phyloP scores from a whole-genome alignment of 2,113 vertebrate genomes.

The Chlamydotis undulata region DNA sequence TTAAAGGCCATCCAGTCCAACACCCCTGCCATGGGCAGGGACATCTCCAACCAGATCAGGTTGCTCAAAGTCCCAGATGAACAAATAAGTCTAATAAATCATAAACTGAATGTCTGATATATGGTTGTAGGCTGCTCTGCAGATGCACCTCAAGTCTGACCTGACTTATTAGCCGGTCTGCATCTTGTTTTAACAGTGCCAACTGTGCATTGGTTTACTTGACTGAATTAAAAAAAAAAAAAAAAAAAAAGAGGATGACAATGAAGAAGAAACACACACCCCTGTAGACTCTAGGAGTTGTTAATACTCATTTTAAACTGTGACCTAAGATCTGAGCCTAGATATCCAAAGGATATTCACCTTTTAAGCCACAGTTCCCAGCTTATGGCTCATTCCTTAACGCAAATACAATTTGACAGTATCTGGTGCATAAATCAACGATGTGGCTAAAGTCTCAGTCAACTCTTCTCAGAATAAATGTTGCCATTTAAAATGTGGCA shows the following conservation, averaged over 20 bases:
- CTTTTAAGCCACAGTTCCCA: not conserved
- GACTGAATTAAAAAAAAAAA: not conserved
- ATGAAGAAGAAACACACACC: not conserved
- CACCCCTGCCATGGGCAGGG: not conserved
- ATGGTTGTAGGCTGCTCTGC: not conserved
- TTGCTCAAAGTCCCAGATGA: not conserved
- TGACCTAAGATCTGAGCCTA: not conserved
- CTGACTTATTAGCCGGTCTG: not conserved
- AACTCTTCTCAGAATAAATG: slow-evolving; percentile 40
- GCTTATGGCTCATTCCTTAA: slow-evolving; percentile 3
- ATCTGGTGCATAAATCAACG: slow-evolving; percentile 6
- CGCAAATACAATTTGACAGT: not conserved
- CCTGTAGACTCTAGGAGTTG: not conserved
- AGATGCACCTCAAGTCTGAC: not conserved
- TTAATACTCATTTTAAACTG: not conserved
- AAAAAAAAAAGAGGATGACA: too few relatives aligned
- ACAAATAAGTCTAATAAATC: not conserved
- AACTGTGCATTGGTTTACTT: not conserved
- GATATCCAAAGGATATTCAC: not conserved
- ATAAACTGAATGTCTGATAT: not conserved
- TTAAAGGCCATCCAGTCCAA: not conserved
- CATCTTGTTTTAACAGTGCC: not conserved
- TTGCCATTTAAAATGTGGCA: slow-evolving; percentile 46
- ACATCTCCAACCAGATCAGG: not conserved
- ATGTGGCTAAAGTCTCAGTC: slow-evolving; percentile 5